These are phyloP conservation scores for Pangasius macronema DNA, from an alignment of 2,797 vertebrate genomes.

Conservation along the genomic window DNA sequence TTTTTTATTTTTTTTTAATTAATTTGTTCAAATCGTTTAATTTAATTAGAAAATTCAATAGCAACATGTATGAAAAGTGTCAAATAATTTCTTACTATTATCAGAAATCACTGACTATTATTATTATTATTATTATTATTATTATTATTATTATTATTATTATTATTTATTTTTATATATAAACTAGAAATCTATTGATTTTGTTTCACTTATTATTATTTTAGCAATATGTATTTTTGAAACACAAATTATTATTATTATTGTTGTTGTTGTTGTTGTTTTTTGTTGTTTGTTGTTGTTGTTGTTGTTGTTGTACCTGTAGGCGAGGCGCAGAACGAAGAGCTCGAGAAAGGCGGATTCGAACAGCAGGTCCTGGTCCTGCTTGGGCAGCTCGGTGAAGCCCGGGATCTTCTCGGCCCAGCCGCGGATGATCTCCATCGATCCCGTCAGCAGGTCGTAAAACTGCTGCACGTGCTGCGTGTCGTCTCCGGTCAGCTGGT, in stretches of 20 bases:
- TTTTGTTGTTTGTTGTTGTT: neutral
- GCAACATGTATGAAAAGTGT: neutral
- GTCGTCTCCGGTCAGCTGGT: constrained; percentile 96
- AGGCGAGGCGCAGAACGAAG: constrained; percentile 93
- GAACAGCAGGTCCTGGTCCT: constrained; percentile 96
- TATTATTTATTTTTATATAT: neutral
- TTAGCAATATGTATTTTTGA: neutral
- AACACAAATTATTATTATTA: neutral
- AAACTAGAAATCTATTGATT: neutral
- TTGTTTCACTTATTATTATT: neutral
- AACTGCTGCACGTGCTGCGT: constrained; percentile 99
- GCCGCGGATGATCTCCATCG: constrained; percentile 99
- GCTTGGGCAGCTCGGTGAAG: constrained; percentile 90
- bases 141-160: neutral
- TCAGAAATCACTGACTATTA: neutral
- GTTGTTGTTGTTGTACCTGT: constrained; percentile 79
- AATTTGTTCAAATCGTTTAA: neutral
- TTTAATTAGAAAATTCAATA: neutral
- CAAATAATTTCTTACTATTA: neutral
- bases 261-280: neutral
- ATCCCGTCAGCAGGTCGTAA: constrained; percentile 97
- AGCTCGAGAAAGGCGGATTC: constrained; percentile 98
- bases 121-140: too few relatives aligned
- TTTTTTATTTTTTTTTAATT: neutral
- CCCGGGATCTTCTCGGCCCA: constrained; percentile 98